Conservation (phyloP, 2,113 vertebrate genomes). For the Vidua chalybeata region DNA sequence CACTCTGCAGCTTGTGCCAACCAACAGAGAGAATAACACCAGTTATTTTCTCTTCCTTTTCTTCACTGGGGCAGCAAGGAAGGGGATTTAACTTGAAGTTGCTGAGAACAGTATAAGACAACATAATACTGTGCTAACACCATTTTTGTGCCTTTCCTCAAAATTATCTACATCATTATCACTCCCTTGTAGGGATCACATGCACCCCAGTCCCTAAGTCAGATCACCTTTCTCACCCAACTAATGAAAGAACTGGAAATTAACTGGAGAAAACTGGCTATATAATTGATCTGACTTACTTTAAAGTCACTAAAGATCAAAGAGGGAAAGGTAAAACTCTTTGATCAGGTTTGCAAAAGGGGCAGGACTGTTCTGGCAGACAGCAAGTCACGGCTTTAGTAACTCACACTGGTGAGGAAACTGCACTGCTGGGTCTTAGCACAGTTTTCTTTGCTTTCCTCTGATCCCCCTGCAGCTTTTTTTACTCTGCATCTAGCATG, state of each 20-base stretch:
- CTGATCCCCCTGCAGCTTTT: background rate
- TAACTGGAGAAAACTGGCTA: background rate
- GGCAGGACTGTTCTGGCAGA: background rate
- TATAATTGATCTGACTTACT: background rate
- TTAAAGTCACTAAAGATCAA: background rate
- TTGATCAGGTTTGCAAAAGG: background rate
- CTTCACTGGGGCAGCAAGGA: background rate
- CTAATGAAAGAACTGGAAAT: background rate
- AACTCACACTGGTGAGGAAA: fast-evolving
- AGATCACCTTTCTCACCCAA: background rate
- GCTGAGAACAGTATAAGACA: background rate
- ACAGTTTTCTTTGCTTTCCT: background rate
- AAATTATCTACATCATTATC: fast-evolving
- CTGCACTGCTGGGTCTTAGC: background rate
- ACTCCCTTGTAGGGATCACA: background rate
- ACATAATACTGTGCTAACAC: background rate
- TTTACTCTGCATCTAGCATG: fast-evolving
- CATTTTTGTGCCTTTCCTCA: background rate
- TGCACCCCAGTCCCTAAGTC: fast-evolving
- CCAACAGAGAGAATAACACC: background rate
- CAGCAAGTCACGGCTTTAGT: background rate
- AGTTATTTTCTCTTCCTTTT: background rate
- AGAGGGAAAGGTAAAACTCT: background rate
- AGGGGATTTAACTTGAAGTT: background rate
- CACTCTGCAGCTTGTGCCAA: background rate